Evolutionary conservation across 1,140 invertebrate genomes (phyloP).

Genomic region (Zaprionus ghesquierei): DNA sequence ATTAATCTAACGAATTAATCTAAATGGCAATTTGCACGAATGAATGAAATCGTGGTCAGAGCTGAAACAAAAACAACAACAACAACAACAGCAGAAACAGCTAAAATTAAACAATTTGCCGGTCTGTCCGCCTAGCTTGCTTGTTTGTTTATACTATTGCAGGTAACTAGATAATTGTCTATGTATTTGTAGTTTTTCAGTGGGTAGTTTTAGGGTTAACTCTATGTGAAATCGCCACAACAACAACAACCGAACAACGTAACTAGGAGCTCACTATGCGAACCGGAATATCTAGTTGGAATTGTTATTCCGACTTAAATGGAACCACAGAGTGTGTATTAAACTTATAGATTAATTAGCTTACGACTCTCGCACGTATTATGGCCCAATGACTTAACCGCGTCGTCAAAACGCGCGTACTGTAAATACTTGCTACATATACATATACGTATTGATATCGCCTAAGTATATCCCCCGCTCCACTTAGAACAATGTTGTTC

Average conservation of each 20-base stretch:
- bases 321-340: background rate
- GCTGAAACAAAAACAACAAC: background rate
- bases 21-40: constrained; percentile 28
- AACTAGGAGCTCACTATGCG: constrained; percentile 3
- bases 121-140: constrained; percentile 22
- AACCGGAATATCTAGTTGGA: constrained; percentile 36
- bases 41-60: constrained; percentile 67
- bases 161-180: constrained; percentile 21
- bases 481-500: background rate
- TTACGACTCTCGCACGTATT: background rate
- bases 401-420: constrained; percentile 5
- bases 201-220: constrained; percentile 16
- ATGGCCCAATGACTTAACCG: background rate
- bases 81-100: background rate
- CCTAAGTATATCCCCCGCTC: background rate
- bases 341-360: background rate
- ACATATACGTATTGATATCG: background rate
- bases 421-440: background rate
- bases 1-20: constrained; percentile 43
- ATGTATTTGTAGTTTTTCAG: constrained; percentile 11
- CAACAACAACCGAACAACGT: constrained; percentile 1
- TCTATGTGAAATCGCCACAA: constrained; percentile 5
- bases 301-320: constrained; percentile 5
- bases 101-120: constrained; percentile 29
- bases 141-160: constrained; percentile 6